Evolutionary conservation across 2,888 invertebrate species (phyloP), one percentile per base, ranked within the genome.

Genomic region (Villa cingulata): DNA sequence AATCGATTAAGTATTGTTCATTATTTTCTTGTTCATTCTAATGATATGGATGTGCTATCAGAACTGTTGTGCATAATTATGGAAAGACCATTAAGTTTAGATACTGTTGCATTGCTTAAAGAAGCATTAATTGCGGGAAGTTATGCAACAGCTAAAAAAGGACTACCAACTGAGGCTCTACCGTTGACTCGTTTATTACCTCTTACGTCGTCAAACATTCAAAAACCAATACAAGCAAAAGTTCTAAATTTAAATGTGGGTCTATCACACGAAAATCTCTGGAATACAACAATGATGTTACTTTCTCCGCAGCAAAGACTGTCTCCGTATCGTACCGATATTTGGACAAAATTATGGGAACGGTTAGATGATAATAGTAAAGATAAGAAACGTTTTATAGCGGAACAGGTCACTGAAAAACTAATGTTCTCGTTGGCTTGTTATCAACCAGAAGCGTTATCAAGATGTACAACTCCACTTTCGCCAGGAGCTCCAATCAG

Each of bases 401-500:
- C 83, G 1, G 74, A 74, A 41, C 78, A 79, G 59, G 86, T 87
- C 27, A 78, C 80, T 1, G 86, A 86, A 56, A 86, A 88, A 59
- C 71, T 89, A 27, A 74, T 84, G 59, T 80, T 86, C 50, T 86
- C 86, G 41, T 70, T 88, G 59, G 83, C 84, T 48, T 88, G 87
- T 63, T 89, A 89, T 66, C 87, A 68, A 78, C 88, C 89, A 0
- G 89, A 89, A 69, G 87, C 87, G 1, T 65, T 89, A 36, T 88
- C 88, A 2, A 78, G 87, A 58, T 86, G 83, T 59, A 85, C 82
- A 57, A 89, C 89, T 19, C 89, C 89, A 12, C 76, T 87, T 68
- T 86, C 88, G 1, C 88, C 88, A 14, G 79, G 78, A 51, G 63
- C 72, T 20, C 66, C 71, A 18, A 70, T 72, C 48, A 72, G 74